A percentile compares a stretch with the other conserved stretches of the same genome.
Conservation (phyloP, 2,113 vertebrate species). For the Xenus cinereus region DNA sequence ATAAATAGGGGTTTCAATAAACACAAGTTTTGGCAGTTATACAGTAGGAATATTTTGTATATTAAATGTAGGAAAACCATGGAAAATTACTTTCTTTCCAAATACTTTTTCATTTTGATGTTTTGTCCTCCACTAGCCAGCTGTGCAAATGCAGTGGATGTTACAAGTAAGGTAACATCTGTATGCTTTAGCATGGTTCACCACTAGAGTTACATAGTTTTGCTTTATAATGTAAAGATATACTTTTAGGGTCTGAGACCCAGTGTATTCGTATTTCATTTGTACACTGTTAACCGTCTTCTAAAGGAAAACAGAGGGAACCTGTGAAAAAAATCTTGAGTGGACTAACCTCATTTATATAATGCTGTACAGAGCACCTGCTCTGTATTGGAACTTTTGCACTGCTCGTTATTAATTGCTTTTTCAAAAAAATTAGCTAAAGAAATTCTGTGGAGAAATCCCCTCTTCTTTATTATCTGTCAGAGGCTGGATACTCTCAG, state of each 20-base stretch:
- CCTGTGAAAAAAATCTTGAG: rapidly evolving
- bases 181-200: neutral
- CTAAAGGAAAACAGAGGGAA: neutral
- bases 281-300: neutral
- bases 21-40: constrained; percentile 16
- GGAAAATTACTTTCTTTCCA: neutral
- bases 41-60: neutral
- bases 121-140: neutral
- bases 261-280: neutral
- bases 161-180: neutral
- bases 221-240: neutral
- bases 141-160: neutral
- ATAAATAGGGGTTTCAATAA: constrained; percentile 55
- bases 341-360: neutral
- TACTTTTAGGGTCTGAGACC: neutral
- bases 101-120: neutral
- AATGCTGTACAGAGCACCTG: neutral
- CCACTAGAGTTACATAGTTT: neutral
- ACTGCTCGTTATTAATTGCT: neutral
- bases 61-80: constrained; percentile 10
- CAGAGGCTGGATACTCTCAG: neutral
- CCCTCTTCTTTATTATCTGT: neutral
- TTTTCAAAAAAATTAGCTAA: neutral
- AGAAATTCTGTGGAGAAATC: neutral
- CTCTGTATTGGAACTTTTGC: neutral